phyloP scores from a whole-genome alignment of 2,113 vertebrate species.

The Leptobrachium leishanense region DNA sequence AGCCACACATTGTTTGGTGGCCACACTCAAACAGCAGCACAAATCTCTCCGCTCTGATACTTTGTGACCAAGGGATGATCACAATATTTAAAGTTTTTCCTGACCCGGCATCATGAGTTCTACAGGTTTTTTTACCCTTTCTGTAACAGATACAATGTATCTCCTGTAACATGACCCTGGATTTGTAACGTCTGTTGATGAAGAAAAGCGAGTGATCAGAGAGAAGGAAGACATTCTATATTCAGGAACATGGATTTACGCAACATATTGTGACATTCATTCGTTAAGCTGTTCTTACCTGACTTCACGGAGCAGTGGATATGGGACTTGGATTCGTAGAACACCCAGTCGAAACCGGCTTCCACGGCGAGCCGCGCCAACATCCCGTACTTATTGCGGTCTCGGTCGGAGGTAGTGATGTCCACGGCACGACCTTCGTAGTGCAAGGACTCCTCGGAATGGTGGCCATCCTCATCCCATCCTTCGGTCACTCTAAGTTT shows the following conservation, averaged over 20 bases:
- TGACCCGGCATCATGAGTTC: too few species aligned
- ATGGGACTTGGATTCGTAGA: constrained; percentile 89
- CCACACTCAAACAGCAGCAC: too few species aligned
- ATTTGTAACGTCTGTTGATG: too few species aligned
- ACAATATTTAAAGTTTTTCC: too few species aligned
- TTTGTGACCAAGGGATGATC: too few species aligned
- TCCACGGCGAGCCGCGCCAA: constrained; percentile 87
- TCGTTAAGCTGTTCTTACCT: constrained; percentile 70
- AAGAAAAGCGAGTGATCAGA: background rate
- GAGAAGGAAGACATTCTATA: background rate
- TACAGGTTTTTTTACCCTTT: too few species aligned
- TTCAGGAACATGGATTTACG: too few species aligned
- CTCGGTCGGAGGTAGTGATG: constrained; percentile 90
- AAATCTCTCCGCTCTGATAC: too few species aligned
- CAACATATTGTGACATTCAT: background rate
- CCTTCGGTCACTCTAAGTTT: constrained; percentile 90
- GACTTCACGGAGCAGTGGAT: constrained; percentile 95
- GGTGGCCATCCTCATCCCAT: constrained; percentile 91
- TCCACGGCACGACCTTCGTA: constrained; percentile 89
- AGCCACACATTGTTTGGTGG: too few species aligned
- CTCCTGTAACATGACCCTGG: too few species aligned
- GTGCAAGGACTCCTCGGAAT: constrained; percentile 86
- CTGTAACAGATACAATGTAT: too few species aligned
- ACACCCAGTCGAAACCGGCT: constrained; percentile 92
- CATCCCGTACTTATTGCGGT: constrained; percentile 90